phyloP scores from a whole-genome alignment of 1,140 invertebrate genomes.

The Cyclargus thomasi region DNA sequence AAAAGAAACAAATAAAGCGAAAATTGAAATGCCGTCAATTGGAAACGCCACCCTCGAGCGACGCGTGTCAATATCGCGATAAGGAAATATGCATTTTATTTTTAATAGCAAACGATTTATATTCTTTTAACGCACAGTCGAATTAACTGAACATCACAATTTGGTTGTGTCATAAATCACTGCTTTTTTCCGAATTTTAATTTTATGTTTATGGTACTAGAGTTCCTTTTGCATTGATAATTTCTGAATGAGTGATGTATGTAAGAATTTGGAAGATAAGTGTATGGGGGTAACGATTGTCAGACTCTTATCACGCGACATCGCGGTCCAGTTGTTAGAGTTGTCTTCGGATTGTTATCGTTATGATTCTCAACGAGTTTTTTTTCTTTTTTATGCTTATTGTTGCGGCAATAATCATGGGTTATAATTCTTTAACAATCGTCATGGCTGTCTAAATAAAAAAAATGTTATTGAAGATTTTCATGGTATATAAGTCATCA shows the following conservation, averaged over 20 bases:
- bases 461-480: too few relatives aligned
- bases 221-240: conserved; percentile 32
- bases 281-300: conserved; percentile 10
- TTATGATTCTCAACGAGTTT: conserved; percentile 5
- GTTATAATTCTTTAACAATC: too few relatives aligned
- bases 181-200: conserved; percentile 16
- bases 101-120: conserved; percentile 18
- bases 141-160: conserved; percentile 25
- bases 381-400: background rate
- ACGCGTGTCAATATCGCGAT: conserved; percentile 36
- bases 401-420: too few relatives aligned
- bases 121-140: conserved; percentile 21
- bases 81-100: conserved; percentile 22
- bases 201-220: conserved; percentile 9
- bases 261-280: conserved; percentile 16
- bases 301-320: conserved; percentile 5
- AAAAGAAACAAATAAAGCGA: conserved; percentile 53
- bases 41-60: conserved; percentile 40
- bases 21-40: conserved; percentile 54
- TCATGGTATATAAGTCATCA: too few relatives aligned
- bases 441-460: too few relatives aligned
- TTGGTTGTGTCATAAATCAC: conserved; percentile 23
- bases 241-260: conserved; percentile 33
- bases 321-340: background rate
- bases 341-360: conserved; percentile 1